Percentiles rank a stretch among this genome's conserved stretches.
phyloP scores from a whole-genome alignment of 2,113 vertebrate genomes.

The Marmota monax region DNA sequence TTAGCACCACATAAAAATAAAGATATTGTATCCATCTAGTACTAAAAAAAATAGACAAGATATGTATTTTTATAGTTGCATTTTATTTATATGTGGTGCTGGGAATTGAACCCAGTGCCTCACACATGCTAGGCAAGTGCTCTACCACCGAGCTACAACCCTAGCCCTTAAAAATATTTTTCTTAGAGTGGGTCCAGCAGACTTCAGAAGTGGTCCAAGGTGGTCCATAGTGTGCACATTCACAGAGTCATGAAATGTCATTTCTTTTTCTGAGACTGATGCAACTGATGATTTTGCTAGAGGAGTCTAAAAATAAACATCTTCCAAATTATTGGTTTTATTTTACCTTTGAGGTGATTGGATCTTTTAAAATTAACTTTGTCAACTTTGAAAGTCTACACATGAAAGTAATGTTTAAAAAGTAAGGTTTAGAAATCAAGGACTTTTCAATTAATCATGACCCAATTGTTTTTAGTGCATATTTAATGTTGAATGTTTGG shows the following conservation, averaged over 20 bases:
- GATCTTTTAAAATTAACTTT: neutral
- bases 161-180: neutral
- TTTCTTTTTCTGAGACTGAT: neutral
- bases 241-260: neutral
- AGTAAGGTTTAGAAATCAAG: slow-evolving; percentile 1
- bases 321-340: neutral
- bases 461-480: neutral
- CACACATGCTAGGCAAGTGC: too few species aligned
- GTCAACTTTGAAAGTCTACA: neutral
- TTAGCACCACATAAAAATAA: too few species aligned
- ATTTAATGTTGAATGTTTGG: neutral
- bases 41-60: too few species aligned
- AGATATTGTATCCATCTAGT: too few species aligned
- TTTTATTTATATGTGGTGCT: neutral
- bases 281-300: neutral
- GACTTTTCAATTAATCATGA: neutral
- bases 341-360: neutral
- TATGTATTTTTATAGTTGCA: slow-evolving; percentile 18
- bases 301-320: neutral
- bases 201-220: neutral
- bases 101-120: too few species aligned
- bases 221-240: neutral
- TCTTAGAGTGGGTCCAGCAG: neutral
- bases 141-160: too few species aligned
- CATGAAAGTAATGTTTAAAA: slow-evolving; percentile 24